Evolutionary conservation across 1,140 invertebrate species (phyloP).

Genomic region (Sesamia nonagrioides): DNA sequence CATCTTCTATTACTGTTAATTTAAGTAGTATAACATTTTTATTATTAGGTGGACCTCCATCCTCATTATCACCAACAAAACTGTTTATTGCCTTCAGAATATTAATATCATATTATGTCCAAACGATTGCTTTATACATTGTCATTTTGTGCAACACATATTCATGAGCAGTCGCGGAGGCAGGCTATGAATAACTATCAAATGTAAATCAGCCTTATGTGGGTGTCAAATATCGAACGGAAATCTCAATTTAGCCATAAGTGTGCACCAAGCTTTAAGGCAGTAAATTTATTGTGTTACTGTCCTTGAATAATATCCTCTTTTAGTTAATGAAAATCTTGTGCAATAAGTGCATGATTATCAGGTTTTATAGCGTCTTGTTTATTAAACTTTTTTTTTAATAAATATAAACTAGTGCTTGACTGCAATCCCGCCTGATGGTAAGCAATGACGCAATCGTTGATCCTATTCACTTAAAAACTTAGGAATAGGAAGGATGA

Average conservation of each 20-base stretch:
- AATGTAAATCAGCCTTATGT: conserved; percentile 50
- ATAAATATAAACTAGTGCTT: no score
- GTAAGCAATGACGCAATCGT: no score
- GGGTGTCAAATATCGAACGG: conserved; percentile 44
- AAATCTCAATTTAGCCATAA: conserved; percentile 53
- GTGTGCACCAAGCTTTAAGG: conserved; percentile 8
- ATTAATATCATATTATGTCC: background rate
- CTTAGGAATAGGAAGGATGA: no score
- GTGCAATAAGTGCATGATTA: background rate
- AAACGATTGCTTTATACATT: conserved; percentile 28
- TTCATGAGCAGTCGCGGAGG: conserved; percentile 39
- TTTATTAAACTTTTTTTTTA: background rate
- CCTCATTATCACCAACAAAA: background rate
- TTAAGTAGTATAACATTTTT: no score
- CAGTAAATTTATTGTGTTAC: conserved; percentile 16
- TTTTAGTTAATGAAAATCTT: background rate
- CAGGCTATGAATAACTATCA: conserved; percentile 52
- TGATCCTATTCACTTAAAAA: no score
- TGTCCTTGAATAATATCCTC: background rate
- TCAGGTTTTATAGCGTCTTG: background rate
- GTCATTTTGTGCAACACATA: conserved; percentile 46
- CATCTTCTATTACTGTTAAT: no score
- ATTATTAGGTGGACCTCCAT: background rate
- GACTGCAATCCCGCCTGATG: no score
- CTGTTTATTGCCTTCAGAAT: background rate